phyloP scores from a whole-genome alignment of 2,888 invertebrate species.

The Thalpophila matura region DNA sequence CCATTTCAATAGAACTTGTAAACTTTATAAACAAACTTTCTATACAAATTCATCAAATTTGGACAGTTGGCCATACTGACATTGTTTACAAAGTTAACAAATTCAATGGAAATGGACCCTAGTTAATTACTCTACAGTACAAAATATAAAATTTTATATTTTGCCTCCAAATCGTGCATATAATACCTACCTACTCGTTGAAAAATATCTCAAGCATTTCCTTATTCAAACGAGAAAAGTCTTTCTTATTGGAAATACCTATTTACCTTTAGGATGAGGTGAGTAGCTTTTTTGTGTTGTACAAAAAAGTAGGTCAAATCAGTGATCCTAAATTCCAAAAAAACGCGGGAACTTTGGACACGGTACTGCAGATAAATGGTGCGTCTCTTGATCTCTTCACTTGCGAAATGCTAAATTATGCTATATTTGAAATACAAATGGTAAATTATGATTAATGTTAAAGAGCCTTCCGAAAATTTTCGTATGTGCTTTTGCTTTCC shows the following conservation, averaged over 20 bases:
- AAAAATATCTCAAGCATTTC: neutral
- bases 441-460: slow-evolving; percentile 28
- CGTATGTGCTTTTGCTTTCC: slow-evolving; percentile 33
- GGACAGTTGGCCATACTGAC: too few species aligned
- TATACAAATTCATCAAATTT: too few species aligned
- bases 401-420: slow-evolving; percentile 29
- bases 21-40: too few species aligned
- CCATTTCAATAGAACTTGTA: too few species aligned
- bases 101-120: too few species aligned
- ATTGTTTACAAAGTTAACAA: too few species aligned
- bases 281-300: neutral
- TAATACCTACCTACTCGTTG: neutral
- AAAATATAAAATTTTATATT: neutral
- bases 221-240: slow-evolving; percentile 36
- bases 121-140: too few species aligned
- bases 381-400: slow-evolving; percentile 11
- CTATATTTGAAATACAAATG: slow-evolving; percentile 40
- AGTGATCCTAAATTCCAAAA: slow-evolving; percentile 14
- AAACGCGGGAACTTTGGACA: neutral
- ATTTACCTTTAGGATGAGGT: too few species aligned
- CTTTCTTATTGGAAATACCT: slow-evolving; percentile 33
- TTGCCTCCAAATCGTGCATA: neutral
- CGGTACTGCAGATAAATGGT: slow-evolving; percentile 22
- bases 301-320: slow-evolving; percentile 40
- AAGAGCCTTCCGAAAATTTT: slow-evolving; percentile 34